These are phyloP conservation scores for Aphidius gifuensis DNA, from an alignment of 1,140 invertebrate genomes.

Conservation along the genomic window DNA sequence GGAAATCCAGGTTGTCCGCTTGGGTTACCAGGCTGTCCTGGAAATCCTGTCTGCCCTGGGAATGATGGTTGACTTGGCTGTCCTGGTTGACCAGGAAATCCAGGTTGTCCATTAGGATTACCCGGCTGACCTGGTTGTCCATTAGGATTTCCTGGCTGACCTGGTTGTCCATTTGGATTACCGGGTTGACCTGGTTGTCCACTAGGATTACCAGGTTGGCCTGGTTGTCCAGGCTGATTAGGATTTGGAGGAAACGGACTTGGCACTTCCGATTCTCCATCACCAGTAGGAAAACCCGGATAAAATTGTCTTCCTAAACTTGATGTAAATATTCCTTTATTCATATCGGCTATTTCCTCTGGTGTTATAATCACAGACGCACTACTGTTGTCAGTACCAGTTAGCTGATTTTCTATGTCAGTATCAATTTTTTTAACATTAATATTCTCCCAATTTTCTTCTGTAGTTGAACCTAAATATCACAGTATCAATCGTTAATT, in stretches of 20 bases:
- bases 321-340: conserved; percentile 21
- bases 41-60: conserved; percentile 16
- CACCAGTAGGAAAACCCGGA: conserved; percentile 28
- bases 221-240: conserved; percentile 20
- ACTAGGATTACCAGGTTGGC: not conserved
- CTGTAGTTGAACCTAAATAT: conserved; percentile 26
- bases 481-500: not conserved
- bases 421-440: conserved; percentile 40
- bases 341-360: conserved; percentile 22
- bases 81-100: conserved; percentile 20
- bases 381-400: conserved; percentile 11
- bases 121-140: conserved; percentile 27
- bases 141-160: conserved; percentile 23
- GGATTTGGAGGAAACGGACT: conserved; percentile 23
- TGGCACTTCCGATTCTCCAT: conserved; percentile 21
- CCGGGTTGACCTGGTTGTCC: conserved; percentile 6
- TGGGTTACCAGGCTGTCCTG: conserved; percentile 14
- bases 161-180: conserved; percentile 15
- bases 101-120: conserved; percentile 11
- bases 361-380: conserved; percentile 7
- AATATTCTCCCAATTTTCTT: conserved; percentile 35
- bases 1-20: not conserved
- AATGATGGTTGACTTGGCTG: conserved; percentile 1
- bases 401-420: conserved; percentile 27
- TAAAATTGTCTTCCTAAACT: conserved; percentile 29